phyloP scores from a whole-genome alignment of 2,797 vertebrate species.

The Salarias fasciatus region DNA sequence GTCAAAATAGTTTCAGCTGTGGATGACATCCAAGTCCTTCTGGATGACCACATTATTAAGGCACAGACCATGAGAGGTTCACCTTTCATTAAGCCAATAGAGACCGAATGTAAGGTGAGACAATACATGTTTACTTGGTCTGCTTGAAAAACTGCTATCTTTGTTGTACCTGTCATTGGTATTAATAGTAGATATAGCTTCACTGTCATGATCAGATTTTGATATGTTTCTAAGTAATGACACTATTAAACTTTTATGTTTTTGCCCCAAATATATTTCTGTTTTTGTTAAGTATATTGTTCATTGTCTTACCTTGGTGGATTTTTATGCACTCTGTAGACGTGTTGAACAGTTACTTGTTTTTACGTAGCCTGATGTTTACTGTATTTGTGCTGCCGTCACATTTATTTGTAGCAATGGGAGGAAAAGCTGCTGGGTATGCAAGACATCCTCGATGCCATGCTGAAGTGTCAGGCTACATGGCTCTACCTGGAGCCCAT shows the following conservation, averaged over 20 bases:
- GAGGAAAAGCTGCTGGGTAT: conserved; percentile 88
- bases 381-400: not conserved
- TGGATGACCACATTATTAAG: conserved; percentile 94
- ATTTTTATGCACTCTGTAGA: conserved; percentile 3
- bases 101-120: conserved; percentile 89
- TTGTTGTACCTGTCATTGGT: not conserved
- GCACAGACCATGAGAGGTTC: conserved; percentile 92
- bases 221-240: no score
- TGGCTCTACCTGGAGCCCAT: conserved; percentile 96
- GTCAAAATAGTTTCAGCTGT: conserved; percentile 86
- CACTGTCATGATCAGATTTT: no score
- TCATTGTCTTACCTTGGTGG: conserved; percentile 4
- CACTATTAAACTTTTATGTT: no score
- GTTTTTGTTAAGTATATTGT: not conserved
- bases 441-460: conserved; percentile 90
- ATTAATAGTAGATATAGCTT: no score
- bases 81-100: conserved; percentile 90
- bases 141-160: not conserved
- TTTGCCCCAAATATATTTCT: not conserved
- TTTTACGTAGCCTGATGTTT: not conserved
- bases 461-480: conserved; percentile 90
- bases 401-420: conserved; percentile 82
- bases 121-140: not conserved
- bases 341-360: conserved; percentile 4
- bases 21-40: conserved; percentile 91